Evolutionary conservation across 2,888 invertebrate genomes (phyloP).

Genomic region (Epinotia bilunana): DNA sequence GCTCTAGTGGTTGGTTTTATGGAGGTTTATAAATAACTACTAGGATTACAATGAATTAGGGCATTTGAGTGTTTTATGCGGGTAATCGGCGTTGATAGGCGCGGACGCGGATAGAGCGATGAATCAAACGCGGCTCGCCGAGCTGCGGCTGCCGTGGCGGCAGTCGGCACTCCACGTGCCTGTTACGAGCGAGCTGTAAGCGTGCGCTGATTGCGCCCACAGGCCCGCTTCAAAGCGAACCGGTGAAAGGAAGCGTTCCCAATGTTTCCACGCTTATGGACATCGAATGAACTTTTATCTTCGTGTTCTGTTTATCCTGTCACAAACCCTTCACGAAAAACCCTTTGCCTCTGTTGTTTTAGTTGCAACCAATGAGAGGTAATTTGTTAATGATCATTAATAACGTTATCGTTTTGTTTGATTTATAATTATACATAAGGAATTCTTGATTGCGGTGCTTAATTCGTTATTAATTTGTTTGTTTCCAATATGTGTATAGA

Average conservation of each 20-base stretch:
- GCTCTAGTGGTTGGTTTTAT: not conserved
- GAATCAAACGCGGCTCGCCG: conserved; percentile 48
- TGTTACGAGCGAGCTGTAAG: conserved; percentile 49
- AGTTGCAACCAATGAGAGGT: not conserved
- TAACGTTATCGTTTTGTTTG: conserved; percentile 16
- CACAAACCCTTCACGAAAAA: conserved; percentile 29
- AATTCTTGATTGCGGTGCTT: conserved; percentile 5
- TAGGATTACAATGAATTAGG: not conserved
- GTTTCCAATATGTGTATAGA: not conserved
- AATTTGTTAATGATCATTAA: conserved; percentile 15
- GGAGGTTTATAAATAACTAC: not conserved
- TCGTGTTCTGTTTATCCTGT: conserved; percentile 48
- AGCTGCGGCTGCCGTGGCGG: conserved; percentile 42
- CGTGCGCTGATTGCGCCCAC: conserved; percentile 64
- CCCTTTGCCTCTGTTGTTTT: conserved; percentile 12
- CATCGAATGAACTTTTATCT: conserved; percentile 62
- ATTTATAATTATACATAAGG: conserved; percentile 24
- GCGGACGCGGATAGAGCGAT: conserved; percentile 41
- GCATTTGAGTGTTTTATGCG: conserved; percentile 19
- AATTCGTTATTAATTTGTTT: conserved; percentile 30
- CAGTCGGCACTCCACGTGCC: conserved; percentile 31
- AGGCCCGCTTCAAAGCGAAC: conserved; percentile 56
- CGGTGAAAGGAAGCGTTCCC: conserved; percentile 68
- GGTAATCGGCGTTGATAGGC: conserved; percentile 34
- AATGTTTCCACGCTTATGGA: conserved; percentile 64